Conservation (phyloP, 2,888 invertebrate species). For the Heliconius ismenius region DNA sequence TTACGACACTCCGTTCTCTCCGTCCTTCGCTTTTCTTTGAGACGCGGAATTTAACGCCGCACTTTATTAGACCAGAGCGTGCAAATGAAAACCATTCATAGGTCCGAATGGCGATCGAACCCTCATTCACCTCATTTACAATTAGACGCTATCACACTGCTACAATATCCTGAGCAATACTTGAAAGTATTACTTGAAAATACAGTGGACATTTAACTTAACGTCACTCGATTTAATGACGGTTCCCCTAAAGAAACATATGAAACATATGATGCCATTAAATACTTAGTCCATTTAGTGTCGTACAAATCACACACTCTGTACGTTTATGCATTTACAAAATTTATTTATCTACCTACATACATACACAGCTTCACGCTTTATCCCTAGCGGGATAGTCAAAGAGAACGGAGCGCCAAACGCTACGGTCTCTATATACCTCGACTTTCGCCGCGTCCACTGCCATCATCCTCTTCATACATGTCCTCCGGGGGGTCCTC, state of each 20-base stretch:
- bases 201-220: not conserved
- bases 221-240: not conserved
- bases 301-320: not conserved
- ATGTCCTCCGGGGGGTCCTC: too few relatives aligned
- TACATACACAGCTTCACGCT: not conserved
- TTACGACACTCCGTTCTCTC: not conserved
- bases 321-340: not conserved
- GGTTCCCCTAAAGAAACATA: not conserved
- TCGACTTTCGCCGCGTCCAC: too few relatives aligned
- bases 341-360: too few relatives aligned
- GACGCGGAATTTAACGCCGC: not conserved
- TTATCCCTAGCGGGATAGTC: too few relatives aligned
- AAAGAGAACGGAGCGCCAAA: too few relatives aligned
- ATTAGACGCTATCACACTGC: not conserved
- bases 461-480: too few relatives aligned
- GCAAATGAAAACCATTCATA: not conserved
- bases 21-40: not conserved
- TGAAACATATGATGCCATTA: too few relatives aligned
- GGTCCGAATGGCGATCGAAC: not conserved
- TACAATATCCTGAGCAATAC: not conserved
- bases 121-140: not conserved
- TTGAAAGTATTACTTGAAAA: not conserved
- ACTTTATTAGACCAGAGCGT: not conserved
- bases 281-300: not conserved
- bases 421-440: too few relatives aligned